Conservation (phyloP, 2,113 vertebrate species). For the Narcine bancroftii region DNA sequence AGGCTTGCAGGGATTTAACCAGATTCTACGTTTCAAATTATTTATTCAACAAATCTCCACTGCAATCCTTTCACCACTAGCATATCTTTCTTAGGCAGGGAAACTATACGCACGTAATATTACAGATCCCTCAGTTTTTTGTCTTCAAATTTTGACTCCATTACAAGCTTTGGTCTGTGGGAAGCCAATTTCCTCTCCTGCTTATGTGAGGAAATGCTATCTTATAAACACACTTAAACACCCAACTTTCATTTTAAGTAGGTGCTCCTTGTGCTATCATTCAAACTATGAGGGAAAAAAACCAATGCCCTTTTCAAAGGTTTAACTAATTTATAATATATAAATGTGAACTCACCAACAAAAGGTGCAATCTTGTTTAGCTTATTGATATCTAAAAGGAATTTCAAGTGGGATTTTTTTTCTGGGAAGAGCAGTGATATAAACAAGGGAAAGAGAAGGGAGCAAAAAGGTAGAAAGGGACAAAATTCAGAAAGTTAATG, state of each 20-base stretch:
- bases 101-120: too few species aligned
- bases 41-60: not conserved
- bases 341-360: not conserved
- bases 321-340: not conserved
- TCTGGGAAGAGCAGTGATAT: too few species aligned
- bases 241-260: not conserved
- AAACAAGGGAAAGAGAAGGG: too few species aligned
- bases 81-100: too few species aligned
- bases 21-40: not conserved
- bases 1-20: not conserved
- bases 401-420: not conserved
- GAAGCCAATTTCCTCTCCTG: not conserved
- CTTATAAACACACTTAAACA: not conserved
- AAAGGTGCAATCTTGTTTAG: not conserved
- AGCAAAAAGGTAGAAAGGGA: not conserved
- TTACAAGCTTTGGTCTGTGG: too few species aligned
- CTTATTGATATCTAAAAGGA: not conserved
- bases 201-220: not conserved
- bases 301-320: not conserved
- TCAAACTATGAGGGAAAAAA: not conserved
- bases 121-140: too few species aligned
- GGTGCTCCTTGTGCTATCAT: not conserved
- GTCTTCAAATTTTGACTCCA: too few species aligned
- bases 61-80: too few species aligned
- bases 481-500: not conserved